Percentiles rank a stretch among this genome's conserved stretches.
phyloP scores from a whole-genome alignment of 30 jellyfish, hydroid and myxozoan species.

The Aurelia sp. region DNA sequence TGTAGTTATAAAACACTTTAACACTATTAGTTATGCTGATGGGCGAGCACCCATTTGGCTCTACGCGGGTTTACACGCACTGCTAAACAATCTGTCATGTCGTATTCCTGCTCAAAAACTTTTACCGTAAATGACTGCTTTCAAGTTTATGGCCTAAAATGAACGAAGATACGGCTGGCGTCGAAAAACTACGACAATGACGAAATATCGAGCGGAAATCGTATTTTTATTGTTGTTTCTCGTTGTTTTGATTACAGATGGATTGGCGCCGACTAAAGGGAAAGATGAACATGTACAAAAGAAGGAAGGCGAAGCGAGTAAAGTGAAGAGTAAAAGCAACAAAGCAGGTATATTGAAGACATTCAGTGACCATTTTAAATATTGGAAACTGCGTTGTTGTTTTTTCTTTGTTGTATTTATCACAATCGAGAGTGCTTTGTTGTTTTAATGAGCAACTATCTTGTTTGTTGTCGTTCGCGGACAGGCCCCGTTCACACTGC shows the following conservation, averaged over 20 bases:
- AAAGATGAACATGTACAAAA: background rate
- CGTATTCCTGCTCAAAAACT: constrained; percentile 31
- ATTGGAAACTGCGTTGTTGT: too few relatives aligned
- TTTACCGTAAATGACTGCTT: constrained; percentile 1
- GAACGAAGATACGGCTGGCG: background rate
- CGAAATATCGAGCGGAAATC: background rate
- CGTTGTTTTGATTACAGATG: constrained; percentile 9
- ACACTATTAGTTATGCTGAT: background rate
- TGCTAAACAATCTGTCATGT: constrained; percentile 32
- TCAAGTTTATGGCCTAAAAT: constrained; percentile 4
- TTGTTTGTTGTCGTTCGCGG: too few relatives aligned
- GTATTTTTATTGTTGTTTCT: background rate
- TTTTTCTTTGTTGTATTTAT: too few relatives aligned
- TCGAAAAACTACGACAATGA: background rate
- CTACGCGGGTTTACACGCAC: constrained; percentile 53
- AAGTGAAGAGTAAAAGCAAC: constrained; percentile 1
- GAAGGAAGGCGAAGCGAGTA: constrained; percentile 18
- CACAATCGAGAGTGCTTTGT: too few relatives aligned
- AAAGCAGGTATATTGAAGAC: constrained; percentile 29
- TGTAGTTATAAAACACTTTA: too few relatives aligned
- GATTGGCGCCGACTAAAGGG: background rate
- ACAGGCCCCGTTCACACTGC: too few relatives aligned
- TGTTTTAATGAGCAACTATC: too few relatives aligned
- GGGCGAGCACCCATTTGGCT: constrained; percentile 37
- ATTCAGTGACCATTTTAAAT: background rate